Evolutionary conservation across 1,140 invertebrate species (phyloP), one percentile per base, ranked within the genome.

Genomic region (Drosophila pseudoobscura): DNA sequence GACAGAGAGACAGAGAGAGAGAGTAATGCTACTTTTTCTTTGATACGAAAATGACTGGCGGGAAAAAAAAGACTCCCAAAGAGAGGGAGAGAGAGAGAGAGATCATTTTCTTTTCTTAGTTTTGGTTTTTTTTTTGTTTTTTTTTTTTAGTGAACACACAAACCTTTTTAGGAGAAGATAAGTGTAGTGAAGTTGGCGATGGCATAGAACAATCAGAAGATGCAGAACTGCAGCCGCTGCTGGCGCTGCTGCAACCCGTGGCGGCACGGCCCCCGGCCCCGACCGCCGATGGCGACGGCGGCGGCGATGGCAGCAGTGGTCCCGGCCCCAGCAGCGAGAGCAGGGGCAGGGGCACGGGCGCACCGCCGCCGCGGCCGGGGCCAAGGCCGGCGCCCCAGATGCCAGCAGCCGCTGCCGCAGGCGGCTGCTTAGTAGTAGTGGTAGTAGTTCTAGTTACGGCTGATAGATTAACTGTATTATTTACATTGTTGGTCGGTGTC

Each of bases 151-250:
- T 80, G 77, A 83, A 91, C 79, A 91, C 89, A 91, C 90, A 91
- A 91, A 91, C 90, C 90, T 91, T 91, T 91, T 91, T 91, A 91
- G 90, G 89, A 91, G 90, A 91, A 90, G 89, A 87, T 90, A 90
- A 89, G 84, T 91, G 90, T 88, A 91, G 89, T 89, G 82, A 90
- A 91, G 90, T 90, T 91, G 88, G 90, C 90, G 90, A 91, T 91
- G 90, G 79, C 89, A 91, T 91, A 91, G 90, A 91, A 91, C 90
- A 91, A 91, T 91, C 90, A 91, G 90, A 91, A 90, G 90, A 89
- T 88, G 88, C 84, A 89, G 90, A 91, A 79, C 90, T 91, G 84
- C 87, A 90, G 52, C 83, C 83, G 83, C 84, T 90, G 77, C 88
- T 90, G 80, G 79, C 75, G 64, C 73, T 89, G 73, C 82, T 88